Evolutionary conservation across 2,113 vertebrate genomes (phyloP).

Genomic region (Barbus barbus): DNA sequence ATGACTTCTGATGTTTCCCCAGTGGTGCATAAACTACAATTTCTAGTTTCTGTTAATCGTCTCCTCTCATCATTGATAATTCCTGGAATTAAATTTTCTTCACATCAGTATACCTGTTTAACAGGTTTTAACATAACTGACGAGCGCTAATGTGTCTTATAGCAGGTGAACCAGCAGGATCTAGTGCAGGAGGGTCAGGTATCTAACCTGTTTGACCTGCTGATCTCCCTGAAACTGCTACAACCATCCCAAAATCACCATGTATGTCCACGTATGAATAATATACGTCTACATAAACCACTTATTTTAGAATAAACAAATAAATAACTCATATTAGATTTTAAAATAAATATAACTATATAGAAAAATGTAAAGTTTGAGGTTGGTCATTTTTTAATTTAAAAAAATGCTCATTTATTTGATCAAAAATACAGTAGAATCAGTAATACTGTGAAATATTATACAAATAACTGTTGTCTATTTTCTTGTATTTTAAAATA

Average conservation of each 20-base stretch:
- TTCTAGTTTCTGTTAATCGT: no score
- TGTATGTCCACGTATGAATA: neutral
- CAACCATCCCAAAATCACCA: neutral
- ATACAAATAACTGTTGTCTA: no score
- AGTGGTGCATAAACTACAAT: neutral
- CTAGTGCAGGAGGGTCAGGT: neutral
- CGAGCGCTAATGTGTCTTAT: neutral
- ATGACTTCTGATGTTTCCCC: no score
- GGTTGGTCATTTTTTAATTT: no score
- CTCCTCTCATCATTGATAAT: no score
- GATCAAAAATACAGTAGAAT: neutral
- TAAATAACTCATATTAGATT: no score
- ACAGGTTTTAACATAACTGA: neutral
- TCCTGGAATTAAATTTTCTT: no score
- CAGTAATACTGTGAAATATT: neutral
- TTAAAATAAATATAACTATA: no score
- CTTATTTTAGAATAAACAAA: no score
- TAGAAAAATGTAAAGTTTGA: no score
- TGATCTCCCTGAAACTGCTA: neutral
- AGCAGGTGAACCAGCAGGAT: neutral
- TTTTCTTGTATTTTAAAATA: neutral
- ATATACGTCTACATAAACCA: no score
- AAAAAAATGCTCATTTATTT: neutral
- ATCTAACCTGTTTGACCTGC: neutral
- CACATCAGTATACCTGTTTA: constrained; percentile 9